These are phyloP conservation scores for Hesperophylax magnus DNA, from an alignment of 1,140 invertebrate species.

Conservation along the genomic window DNA sequence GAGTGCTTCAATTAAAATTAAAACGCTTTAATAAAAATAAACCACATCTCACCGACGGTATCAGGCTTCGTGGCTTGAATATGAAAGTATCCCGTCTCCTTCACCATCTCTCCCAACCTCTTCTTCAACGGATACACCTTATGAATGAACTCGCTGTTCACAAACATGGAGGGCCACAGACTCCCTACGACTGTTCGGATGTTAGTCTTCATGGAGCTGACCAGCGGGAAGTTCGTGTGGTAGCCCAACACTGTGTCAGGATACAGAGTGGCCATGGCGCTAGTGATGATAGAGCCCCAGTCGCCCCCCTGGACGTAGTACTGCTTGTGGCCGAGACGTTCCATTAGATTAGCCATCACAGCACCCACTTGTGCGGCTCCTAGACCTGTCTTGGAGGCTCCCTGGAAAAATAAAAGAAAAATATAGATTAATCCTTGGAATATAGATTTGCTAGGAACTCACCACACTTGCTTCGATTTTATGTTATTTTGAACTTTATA, in stretches of 20 bases:
- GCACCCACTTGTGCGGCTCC: constrained; percentile 71
- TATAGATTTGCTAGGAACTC: too few species aligned
- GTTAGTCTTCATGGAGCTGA: constrained; percentile 26
- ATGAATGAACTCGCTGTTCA: constrained; percentile 68
- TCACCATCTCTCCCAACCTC: constrained; percentile 64
- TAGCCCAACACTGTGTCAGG: constrained; percentile 75
- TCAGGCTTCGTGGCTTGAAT: constrained; percentile 86
- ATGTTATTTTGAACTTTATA: too few species aligned
- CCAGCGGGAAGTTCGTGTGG: constrained; percentile 46
- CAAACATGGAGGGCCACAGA: constrained; percentile 66
- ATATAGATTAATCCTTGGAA: too few species aligned
- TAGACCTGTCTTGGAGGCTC: constrained; percentile 69
- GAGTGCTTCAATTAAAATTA: too few species aligned
- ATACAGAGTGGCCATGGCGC: constrained; percentile 74
- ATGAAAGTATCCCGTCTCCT: constrained; percentile 80
- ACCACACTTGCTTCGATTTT: too few species aligned
- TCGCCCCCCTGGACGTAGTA: constrained; percentile 87
- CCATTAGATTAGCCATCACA: constrained; percentile 74
- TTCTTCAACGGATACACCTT: constrained; percentile 72
- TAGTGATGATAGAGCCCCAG: constrained; percentile 74
- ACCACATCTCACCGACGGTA: constrained; percentile 72
- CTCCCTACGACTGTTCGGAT: constrained; percentile 61
- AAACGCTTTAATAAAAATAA: too few species aligned
- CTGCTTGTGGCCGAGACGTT: constrained; percentile 72
- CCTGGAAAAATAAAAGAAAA: constrained; percentile 64